Evolutionary conservation across 2,888 invertebrate genomes (phyloP).

Genomic region (Drosophila setosimentum): DNA sequence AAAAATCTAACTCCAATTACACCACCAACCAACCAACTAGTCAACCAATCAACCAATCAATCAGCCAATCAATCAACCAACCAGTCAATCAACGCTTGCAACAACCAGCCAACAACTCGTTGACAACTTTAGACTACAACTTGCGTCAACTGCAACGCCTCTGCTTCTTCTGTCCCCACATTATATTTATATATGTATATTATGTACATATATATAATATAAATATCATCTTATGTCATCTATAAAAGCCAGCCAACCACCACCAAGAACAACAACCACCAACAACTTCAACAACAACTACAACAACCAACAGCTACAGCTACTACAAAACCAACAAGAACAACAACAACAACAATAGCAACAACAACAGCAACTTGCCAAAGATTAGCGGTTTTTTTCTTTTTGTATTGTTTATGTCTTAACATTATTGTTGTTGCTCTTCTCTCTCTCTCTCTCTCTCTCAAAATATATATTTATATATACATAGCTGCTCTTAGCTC

Average conservation of each 20-base stretch:
- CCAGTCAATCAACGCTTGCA: constrained; percentile 43
- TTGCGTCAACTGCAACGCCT: constrained; percentile 40
- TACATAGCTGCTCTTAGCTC: constrained; percentile 16
- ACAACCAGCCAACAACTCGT: constrained; percentile 42
- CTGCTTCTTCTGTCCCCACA: constrained; percentile 54
- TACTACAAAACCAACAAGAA: constrained; percentile 21
- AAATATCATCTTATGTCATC: constrained; percentile 51
- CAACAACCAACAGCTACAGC: constrained; percentile 21
- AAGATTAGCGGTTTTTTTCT: constrained; percentile 19
- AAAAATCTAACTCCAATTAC: constrained; percentile 61
- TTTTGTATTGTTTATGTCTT: constrained; percentile 16
- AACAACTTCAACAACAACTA: constrained; percentile 29
- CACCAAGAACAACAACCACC: constrained; percentile 33
- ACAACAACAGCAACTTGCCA: constrained; percentile 27
- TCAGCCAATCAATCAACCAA: constrained; percentile 19
- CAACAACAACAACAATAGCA: constrained; percentile 15
- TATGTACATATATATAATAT: constrained; percentile 7
- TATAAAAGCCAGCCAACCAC: constrained; percentile 59
- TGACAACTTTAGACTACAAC: constrained; percentile 51
- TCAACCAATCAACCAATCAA: constrained; percentile 48
- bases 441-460: constrained; percentile 5
- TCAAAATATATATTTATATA: constrained; percentile 10
- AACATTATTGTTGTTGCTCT: constrained; percentile 34
- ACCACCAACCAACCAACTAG: constrained; percentile 53
- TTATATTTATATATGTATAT: constrained; percentile 6